A percentile compares a stretch with the other conserved stretches of the same genome.
Evolutionary conservation across 1,140 invertebrate genomes (phyloP).

Genomic region (Conopomorpha cramerella): DNA sequence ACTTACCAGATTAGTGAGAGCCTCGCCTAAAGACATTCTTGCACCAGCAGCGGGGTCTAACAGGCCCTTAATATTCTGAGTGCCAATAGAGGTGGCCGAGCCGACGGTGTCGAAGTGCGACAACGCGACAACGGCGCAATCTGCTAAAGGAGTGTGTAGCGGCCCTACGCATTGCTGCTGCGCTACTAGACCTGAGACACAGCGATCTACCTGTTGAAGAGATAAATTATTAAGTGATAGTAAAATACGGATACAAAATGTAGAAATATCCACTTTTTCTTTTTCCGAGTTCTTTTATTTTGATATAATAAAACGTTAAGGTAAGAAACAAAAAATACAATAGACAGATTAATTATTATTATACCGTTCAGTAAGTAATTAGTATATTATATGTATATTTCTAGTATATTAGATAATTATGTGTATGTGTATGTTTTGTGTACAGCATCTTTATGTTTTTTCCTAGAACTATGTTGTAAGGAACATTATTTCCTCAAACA

Average conservation of each 20-base stretch:
- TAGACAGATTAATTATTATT: no score
- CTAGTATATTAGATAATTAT: no score
- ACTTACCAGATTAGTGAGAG: constrained; percentile 86
- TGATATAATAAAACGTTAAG: no score
- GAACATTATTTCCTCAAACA: no score
- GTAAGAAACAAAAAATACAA: no score
- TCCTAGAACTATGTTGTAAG: no score
- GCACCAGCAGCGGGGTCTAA: constrained; percentile 82
- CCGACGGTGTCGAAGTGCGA: constrained; percentile 76
- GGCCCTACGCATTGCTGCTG: constrained; percentile 98
- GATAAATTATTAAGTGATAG: background rate
- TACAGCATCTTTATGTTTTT: no score
- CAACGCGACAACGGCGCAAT: constrained; percentile 91
- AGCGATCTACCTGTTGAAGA: constrained; percentile 78
- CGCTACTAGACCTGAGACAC: constrained; percentile 93
- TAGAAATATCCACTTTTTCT: no score
- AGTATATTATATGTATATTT: no score
- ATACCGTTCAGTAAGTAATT: no score
- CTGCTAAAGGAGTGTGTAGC: constrained; percentile 91
- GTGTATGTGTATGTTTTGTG: no score
- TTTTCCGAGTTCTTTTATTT: no score
- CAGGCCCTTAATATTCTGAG: constrained; percentile 94
- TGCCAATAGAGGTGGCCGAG: constrained; percentile 92
- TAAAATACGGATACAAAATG: background rate
- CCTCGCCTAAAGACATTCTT: constrained; percentile 91